Evolutionary conservation across 2,888 invertebrate genomes (phyloP), one percentile per base, ranked within the genome.

Genomic region (Tineola bisselliella): DNA sequence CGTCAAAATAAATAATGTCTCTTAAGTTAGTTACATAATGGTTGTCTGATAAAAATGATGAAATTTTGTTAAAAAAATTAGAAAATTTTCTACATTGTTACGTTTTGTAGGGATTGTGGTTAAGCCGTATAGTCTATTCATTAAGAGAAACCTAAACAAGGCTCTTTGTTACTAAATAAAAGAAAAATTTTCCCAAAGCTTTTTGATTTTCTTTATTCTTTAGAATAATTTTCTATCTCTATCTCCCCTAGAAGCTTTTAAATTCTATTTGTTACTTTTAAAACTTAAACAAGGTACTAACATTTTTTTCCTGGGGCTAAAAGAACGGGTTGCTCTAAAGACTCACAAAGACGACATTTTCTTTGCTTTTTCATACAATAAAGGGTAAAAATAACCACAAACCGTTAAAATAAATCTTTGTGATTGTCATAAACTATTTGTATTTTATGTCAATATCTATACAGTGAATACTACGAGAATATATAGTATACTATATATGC

Each of bases 181-280:
- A 48, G 13, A 48, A 48, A 48, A 48, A 48, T 48, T 8, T 48
- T 48, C 48, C 48, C 10, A 48, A 48, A 48, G 17, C 15, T 17
- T 48, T 48, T 48, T 5, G 13, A 17, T 17, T 48, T 17, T 48
- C 3, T 48, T n/a, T 12, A 19, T 19, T 54, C n/a, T 54, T 54
- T 54, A 19, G 25, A 54, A 54, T n/a, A 18, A 54, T 25, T 12
- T 54, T 54, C 25, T 54, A 18, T 54, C 54, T 54, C 54, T 54
- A 19, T 18, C 54, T 54, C 25, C 15, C 8, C 54, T 54, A 17
- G n/a, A 54, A 54, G 54, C 54, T 54, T 54, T 54, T 18, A 54
- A 54, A 54, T 54, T 54, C 54, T 25, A 54, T 54, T 54, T 54
- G 54, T 54, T 54, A 54, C 54, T 54, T 54, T 54, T 54, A 25